Evolutionary conservation across 2,888 invertebrate genomes (phyloP), one percentile per base, ranked within the genome.

Genomic region (Drosophila melanocephala): DNA sequence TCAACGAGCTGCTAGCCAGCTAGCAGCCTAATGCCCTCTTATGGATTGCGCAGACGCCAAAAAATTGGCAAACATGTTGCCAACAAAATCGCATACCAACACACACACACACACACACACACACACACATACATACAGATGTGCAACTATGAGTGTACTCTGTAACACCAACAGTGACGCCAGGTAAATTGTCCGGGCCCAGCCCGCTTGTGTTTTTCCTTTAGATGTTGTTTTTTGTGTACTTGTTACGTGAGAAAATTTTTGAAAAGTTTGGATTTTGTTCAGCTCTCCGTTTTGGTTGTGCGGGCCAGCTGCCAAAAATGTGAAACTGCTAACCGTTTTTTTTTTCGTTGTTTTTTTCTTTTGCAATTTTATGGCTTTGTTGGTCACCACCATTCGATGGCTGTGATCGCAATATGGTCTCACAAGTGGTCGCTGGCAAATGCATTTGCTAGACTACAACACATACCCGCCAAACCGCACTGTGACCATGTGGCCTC

Each of bases 231-330:
- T 37, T 64, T 81, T 79, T 72, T 84, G 69, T 82, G 89, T 87
- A 89, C 87, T 85, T 87, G 87, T 85, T 87, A 87, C 89, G 87
- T 87, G 87, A 89, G 89, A 87, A 87, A 85, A 87, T 85, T 83
- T 78, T 75, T 77, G 75, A 75, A 85, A 81, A 82, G 77, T 73
- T 76, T 65, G 71, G 63, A 84, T 82, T 87, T 87, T 75, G 63
- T 58, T 65, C 52, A 65, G 64, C 47, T 62, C 62, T 69, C 77
- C 44, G 57, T 75, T 77, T 63, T 67, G 70, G 55, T 56, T 69
- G 47, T 60, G 62, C 53, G 67, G 68, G 72, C 69, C 80, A 83
- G 81, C 76, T 84, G 73, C 81, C 83, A 83, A 75, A 85, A 84
- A 85, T 79, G 69, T 80, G 74, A 74, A 74, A 80, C 81, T 77